These are phyloP conservation scores for Dinoponera quadriceps DNA, from an alignment of 1,140 invertebrate species.

Conservation along the genomic window DNA sequence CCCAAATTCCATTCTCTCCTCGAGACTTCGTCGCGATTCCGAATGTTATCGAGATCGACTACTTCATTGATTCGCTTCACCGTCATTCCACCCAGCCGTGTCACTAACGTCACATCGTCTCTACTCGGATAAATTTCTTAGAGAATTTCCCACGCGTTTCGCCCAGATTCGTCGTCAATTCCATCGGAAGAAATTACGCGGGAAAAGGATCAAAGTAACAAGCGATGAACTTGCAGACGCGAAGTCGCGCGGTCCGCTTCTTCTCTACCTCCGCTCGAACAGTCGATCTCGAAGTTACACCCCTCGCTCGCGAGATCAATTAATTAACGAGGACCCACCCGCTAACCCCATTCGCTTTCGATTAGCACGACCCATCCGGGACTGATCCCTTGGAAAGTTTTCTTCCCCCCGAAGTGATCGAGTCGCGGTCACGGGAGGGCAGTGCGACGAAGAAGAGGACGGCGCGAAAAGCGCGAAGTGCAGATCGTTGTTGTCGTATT, in stretches of 20 bases:
- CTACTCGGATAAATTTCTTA: not conserved
- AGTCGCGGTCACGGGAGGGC: not conserved
- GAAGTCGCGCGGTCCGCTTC: not conserved
- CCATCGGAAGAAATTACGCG: not conserved
- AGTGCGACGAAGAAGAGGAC: constrained; percentile 5
- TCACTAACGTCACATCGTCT: not conserved
- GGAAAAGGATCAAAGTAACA: too few species aligned
- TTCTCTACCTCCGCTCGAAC: not conserved
- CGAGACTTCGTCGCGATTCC: not conserved
- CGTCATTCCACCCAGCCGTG: not conserved
- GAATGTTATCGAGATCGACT: not conserved
- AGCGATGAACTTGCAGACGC: not conserved
- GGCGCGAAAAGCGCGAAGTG: constrained; percentile 14
- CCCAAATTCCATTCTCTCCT: constrained; percentile 24
- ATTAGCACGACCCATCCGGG: not conserved
- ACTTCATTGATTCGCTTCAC: not conserved
- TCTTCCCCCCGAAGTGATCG: constrained; percentile 11
- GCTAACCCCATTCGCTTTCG: constrained; percentile 16
- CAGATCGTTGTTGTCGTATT: constrained; percentile 52
- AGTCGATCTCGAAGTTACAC: not conserved
- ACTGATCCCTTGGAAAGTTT: constrained; percentile 18
- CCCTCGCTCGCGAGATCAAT: not conserved
- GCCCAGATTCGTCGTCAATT: not conserved
- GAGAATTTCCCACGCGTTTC: not conserved
- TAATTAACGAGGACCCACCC: constrained; percentile 17